Base-by-base conservation (phyloP, 2,888 invertebrate genomes). In the Myopa testacea region DNA sequence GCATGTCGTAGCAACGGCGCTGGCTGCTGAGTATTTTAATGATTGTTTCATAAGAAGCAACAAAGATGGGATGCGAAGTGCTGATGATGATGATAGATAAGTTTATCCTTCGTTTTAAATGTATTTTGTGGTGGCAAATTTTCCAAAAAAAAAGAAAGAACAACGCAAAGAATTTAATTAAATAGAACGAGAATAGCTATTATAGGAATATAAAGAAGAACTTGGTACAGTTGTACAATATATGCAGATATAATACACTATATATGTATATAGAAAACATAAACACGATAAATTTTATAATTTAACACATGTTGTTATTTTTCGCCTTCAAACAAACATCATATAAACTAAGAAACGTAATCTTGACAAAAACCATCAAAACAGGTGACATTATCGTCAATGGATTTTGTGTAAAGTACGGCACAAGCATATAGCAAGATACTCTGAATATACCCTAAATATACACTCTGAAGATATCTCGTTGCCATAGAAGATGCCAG, bases 11-110 rank as follows among this genome's bases (percentile, higher is more conserved):
- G 8, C 19, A 12, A 58, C 60, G 34, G 16, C 58, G 34, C 34
- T 16, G 10, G 45, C 26, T 60, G 45, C 45, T 68, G 50, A 62
- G 74, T 52, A 50, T 60, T 45, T 67, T 7, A 37, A 52, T 67
- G 69, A 60, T 75, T 68, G 34, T 65, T 65, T 65, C 16, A 55
- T 37, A 75, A 76, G 79, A 78, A 79, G 79, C 78, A 77, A 82
- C 81, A 82, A 83, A 83, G 82, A 82, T 78, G 81, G 80, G 81
- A 81, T 81, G 82, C 79, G 80, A 81, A 81, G 81, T 83, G 78
- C 80, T 80, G 82, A 81, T 81, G 80, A 80, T 81, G 63, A 60
- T 10, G 6, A 8, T 45, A 8, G 7, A 45, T 8, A 6, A 45
- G 45, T 45, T 45, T 45, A 8, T 6, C 45, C 10, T 45, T 45